A percentile compares a stretch with the other conserved stretches of the same genome.
Conservation (phyloP, 2,888 invertebrate species). For the Venusia cambrica region DNA sequence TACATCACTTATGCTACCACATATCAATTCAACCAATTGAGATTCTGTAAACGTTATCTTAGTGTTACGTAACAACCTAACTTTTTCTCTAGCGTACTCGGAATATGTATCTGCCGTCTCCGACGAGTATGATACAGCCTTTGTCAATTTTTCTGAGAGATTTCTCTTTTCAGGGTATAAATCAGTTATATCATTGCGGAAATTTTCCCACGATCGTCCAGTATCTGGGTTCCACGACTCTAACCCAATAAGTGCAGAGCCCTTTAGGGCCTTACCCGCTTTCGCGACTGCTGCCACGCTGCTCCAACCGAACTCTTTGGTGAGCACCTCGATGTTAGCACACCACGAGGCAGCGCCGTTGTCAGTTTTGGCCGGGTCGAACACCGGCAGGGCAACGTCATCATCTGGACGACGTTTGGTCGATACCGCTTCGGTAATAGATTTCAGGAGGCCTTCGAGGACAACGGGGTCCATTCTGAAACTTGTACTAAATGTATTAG, state of each 20-base stretch:
- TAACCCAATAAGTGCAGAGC: conserved; percentile 25
- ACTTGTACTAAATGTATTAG: too few relatives aligned
- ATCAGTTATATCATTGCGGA: too few relatives aligned
- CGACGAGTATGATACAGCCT: conserved; percentile 22
- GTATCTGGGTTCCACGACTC: conserved; percentile 24
- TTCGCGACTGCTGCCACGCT: conserved; percentile 21
- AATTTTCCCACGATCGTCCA: conserved; percentile 24
- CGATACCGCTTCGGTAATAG: too few relatives aligned
- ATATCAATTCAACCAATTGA: conserved; percentile 23
- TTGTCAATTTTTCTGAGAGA: conserved; percentile 8
- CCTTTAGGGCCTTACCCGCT: conserved; percentile 28
- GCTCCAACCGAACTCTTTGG: conserved; percentile 20
- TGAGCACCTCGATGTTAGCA: conserved; percentile 20
- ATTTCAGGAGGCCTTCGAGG: too few relatives aligned
- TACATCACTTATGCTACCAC: conserved; percentile 24
- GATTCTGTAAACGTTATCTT: conserved; percentile 20
- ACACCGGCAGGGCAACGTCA: conserved; percentile 25
- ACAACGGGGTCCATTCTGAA: too few relatives aligned
- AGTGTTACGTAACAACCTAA: conserved; percentile 20
- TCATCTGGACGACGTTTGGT: conserved; percentile 19
- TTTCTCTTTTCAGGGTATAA: too few relatives aligned
- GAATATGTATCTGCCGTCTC: conserved; percentile 18
- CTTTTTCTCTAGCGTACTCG: conserved; percentile 27
- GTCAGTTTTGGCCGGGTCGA: conserved; percentile 13
- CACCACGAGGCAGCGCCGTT: conserved; percentile 31